Conservation (phyloP, 2,888 invertebrate genomes). For the Eubasilissa splendida region DNA sequence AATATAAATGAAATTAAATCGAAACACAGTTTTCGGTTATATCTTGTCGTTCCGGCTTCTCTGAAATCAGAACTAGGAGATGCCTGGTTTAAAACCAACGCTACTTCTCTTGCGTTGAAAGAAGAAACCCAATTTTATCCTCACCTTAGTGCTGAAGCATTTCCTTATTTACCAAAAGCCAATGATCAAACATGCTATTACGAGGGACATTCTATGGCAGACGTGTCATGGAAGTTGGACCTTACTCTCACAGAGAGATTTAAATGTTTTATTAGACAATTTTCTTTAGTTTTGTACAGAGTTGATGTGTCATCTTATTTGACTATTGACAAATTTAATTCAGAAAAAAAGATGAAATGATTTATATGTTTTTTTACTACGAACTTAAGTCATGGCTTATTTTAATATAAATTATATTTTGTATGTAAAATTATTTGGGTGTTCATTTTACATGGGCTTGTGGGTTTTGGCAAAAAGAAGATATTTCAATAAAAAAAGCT, state of each 20-base stretch:
- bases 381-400: not conserved
- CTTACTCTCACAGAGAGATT: constrained; percentile 46
- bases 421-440: no score
- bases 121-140: constrained; percentile 79
- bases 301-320: constrained; percentile 60
- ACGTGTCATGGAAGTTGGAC: constrained; percentile 46
- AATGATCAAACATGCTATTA: constrained; percentile 52
- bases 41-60: constrained; percentile 81
- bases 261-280: constrained; percentile 66
- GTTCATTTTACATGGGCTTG: no score
- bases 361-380: not conserved
- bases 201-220: constrained; percentile 34
- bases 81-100: constrained; percentile 65
- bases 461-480: no score
- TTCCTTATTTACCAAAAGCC: constrained; percentile 73
- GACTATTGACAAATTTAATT: constrained; percentile 41
- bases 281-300: constrained; percentile 68
- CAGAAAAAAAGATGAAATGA: constrained; percentile 33
- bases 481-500: no score
- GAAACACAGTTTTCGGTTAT: constrained; percentile 77
- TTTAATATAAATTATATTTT: not conserved
- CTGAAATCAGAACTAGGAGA: constrained; percentile 73
- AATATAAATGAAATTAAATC: constrained; percentile 74
- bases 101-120: constrained; percentile 68
- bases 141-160: constrained; percentile 83